Evolutionary conservation across 2,113 vertebrate species (phyloP).

Genomic region (Anseranas semipalmata): DNA sequence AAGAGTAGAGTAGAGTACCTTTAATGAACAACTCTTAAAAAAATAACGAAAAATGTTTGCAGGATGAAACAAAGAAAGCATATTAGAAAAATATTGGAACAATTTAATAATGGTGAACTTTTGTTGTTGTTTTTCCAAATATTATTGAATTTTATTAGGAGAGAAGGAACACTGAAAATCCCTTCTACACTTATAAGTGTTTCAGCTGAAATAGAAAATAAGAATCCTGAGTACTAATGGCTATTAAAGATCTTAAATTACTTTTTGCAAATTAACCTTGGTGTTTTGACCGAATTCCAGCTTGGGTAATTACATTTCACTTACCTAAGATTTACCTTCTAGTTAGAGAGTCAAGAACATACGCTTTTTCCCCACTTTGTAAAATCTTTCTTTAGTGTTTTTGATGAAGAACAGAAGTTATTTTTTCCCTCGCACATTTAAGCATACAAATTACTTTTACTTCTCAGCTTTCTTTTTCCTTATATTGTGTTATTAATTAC

Average conservation of each 20-base stretch:
- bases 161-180: not conserved
- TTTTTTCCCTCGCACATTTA: not conserved
- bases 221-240: not conserved
- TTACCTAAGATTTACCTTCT: not conserved
- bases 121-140: not conserved
- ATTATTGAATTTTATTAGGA: not conserved
- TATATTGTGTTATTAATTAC: not conserved
- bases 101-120: constrained; percentile 32
- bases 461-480: not conserved
- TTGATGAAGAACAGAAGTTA: not conserved
- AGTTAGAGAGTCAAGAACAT: not conserved
- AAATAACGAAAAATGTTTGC: constrained; percentile 52
- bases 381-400: not conserved
- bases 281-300: not conserved
- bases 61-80: constrained; percentile 39
- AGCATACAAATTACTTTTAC: not conserved
- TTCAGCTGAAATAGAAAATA: not conserved
- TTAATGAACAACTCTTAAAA: constrained; percentile 58
- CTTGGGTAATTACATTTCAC: not conserved
- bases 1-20: constrained; percentile 14
- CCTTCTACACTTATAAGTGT: not conserved
- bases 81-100: not conserved
- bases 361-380: not conserved
- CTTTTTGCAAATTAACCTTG: not conserved
- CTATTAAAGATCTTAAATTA: not conserved